Conservation (phyloP, 2,888 invertebrate species). For the Synanthedon vespiformis region DNA sequence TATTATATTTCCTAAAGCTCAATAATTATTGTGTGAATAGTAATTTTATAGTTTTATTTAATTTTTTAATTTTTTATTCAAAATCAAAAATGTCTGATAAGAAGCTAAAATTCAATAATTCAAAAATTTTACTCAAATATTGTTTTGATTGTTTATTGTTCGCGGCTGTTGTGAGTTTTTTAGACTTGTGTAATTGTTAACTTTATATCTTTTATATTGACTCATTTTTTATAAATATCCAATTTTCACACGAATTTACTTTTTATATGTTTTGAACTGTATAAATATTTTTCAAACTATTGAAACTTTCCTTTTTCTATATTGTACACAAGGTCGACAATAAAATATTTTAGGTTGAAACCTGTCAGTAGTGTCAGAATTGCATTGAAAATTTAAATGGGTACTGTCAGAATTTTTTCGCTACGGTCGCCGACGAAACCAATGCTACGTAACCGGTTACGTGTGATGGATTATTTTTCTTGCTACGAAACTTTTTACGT, state of each 20-base stretch:
- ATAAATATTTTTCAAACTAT: background rate
- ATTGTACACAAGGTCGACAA: background rate
- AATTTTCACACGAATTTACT: background rate
- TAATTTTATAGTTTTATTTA: no score
- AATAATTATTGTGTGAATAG: no score
- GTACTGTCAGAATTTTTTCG: no score
- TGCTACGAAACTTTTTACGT: no score
- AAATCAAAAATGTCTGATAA: no score
- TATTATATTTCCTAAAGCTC: no score
- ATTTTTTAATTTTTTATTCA: no score
- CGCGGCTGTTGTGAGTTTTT: background rate
- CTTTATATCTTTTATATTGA: background rate
- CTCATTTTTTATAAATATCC: background rate
- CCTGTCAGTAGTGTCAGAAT: no score
- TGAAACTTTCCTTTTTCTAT: background rate
- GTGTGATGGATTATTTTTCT: no score
- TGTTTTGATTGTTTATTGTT: background rate
- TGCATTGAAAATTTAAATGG: no score
- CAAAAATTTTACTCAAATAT: background rate
- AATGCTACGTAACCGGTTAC: no score
- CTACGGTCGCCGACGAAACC: no score
- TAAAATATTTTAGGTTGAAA: background rate
- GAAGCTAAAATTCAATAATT: background rate
- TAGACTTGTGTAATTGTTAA: background rate
- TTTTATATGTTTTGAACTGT: background rate